Evolutionary conservation across 2,888 invertebrate species (phyloP).

Genomic region (Chalcosyrphus nemorum): DNA sequence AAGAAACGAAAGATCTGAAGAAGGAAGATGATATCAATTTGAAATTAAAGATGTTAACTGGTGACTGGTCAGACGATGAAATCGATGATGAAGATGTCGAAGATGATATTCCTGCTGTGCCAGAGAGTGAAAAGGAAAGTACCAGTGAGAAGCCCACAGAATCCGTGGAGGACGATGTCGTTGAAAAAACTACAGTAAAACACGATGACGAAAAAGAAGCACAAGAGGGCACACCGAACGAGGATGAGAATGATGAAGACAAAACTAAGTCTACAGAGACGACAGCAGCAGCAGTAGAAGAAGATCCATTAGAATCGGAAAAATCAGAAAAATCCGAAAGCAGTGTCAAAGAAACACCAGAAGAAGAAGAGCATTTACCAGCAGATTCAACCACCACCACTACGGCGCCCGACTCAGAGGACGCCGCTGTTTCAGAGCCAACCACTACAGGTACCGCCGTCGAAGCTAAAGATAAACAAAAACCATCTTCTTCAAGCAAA

Average conservation of each 20-base stretch:
- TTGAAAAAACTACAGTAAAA: constrained; percentile 29
- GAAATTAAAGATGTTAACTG: constrained; percentile 80
- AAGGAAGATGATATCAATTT: constrained; percentile 79
- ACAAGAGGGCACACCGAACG: constrained; percentile 41
- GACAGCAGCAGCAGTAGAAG: background rate
- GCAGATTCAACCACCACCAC: background rate
- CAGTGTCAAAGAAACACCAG: constrained; percentile 10
- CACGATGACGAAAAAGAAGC: constrained; percentile 9
- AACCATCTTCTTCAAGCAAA: background rate
- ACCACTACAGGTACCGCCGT: constrained; percentile 68
- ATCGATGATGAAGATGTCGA: constrained; percentile 77
- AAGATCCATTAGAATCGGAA: constrained; percentile 42
- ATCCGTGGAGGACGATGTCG: background rate
- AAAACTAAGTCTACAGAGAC: constrained; percentile 21
- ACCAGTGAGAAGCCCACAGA: background rate
- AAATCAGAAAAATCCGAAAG: background rate
- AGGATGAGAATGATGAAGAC: constrained; percentile 63
- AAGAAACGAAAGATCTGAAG: constrained; percentile 71
- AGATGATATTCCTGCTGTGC: constrained; percentile 9
- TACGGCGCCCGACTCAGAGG: too few species aligned
- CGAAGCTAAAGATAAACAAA: constrained; percentile 79
- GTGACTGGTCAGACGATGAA: constrained; percentile 82
- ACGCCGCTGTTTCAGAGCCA: constrained; percentile 71
- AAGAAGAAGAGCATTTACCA: constrained; percentile 9
- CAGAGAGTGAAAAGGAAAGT: constrained; percentile 38